Conservation (phyloP, 2,797 vertebrate genomes). For the Salmo trutta region DNA sequence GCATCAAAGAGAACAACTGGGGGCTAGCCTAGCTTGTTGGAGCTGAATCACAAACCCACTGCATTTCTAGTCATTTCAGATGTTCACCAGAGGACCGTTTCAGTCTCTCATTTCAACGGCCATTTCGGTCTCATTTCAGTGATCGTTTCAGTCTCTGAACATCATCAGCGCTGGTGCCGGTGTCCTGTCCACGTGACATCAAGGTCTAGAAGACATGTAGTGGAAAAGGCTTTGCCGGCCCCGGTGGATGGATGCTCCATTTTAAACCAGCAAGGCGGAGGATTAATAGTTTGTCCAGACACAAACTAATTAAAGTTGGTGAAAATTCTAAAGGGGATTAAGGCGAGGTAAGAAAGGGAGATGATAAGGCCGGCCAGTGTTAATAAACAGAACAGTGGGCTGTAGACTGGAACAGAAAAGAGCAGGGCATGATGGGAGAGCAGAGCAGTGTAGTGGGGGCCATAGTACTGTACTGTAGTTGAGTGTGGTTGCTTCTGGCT, state of each 20-base stretch:
- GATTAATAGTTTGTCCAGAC: conserved; percentile 60
- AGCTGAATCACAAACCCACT: neutral
- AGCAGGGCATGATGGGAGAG: conserved; percentile 14
- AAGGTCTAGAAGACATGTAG: conserved; percentile 33
- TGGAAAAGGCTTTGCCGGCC: conserved; percentile 33
- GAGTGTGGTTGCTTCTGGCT: conserved; percentile 11
- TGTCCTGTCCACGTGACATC: conserved; percentile 18
- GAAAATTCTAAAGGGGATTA: conserved; percentile 34
- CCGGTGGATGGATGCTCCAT: conserved; percentile 32
- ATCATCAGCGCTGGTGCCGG: conserved; percentile 13
- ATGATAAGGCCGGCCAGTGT: conserved; percentile 40
- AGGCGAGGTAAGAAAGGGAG: conserved; percentile 47
- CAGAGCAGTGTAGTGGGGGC: conserved; percentile 18
- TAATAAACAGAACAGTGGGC: conserved; percentile 35
- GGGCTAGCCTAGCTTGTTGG: neutral
- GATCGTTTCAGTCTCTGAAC: neutral
- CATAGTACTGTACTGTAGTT: neutral
- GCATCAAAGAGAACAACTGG: conserved; percentile 23
- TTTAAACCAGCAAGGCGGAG: conserved; percentile 43
- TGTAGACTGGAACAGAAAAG: conserved; percentile 30
- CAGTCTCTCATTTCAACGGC: neutral
- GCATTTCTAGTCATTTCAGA: conserved; percentile 15
- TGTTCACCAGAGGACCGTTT: conserved; percentile 7
- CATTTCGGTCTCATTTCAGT: conserved; percentile 2
- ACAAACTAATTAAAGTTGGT: conserved; percentile 64